phyloP scores from a whole-genome alignment of 2,888 invertebrate species.

The Hirtodrosophila duncani region DNA sequence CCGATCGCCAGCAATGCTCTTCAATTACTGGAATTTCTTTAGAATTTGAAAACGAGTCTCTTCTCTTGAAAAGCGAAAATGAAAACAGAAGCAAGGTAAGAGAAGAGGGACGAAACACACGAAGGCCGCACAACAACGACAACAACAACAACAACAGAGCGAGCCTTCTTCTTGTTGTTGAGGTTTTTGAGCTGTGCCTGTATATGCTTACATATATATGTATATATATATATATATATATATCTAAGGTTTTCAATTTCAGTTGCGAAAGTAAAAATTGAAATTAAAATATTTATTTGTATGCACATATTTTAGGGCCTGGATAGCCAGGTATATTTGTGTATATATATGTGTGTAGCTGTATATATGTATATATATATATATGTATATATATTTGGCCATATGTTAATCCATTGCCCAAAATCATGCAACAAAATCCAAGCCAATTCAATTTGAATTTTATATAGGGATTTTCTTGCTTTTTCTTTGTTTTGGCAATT shows the following conservation, averaged over 20 bases:
- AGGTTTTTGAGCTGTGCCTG: no score
- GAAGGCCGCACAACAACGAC: slow-evolving; percentile 21
- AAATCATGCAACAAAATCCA: no score
- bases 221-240: neutral
- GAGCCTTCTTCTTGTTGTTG: no score
- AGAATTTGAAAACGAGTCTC: slow-evolving; percentile 54
- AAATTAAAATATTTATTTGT: slow-evolving; percentile 32
- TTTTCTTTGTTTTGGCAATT: no score
- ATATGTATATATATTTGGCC: neutral
- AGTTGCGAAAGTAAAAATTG: slow-evolving; percentile 32
- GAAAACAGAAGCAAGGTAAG: neutral
- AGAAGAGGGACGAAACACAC: neutral
- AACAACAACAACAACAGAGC: slow-evolving; percentile 7
- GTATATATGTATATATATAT: no score
- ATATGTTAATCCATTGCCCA: neutral
- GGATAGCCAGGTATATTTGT: no score
- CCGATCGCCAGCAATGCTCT: slow-evolving; percentile 43
- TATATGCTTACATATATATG: neutral
- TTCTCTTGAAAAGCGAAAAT: slow-evolving; percentile 11
- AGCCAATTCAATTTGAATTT: no score
- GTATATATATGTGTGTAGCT: no score
- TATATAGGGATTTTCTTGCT: no score
- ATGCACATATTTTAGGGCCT: slow-evolving; percentile 25
- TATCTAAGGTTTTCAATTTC: slow-evolving; percentile 4
- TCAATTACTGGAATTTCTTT: slow-evolving; percentile 56